Evolutionary conservation across 2,888 invertebrate species (phyloP).

Genomic region (Callyntrura sp.): DNA sequence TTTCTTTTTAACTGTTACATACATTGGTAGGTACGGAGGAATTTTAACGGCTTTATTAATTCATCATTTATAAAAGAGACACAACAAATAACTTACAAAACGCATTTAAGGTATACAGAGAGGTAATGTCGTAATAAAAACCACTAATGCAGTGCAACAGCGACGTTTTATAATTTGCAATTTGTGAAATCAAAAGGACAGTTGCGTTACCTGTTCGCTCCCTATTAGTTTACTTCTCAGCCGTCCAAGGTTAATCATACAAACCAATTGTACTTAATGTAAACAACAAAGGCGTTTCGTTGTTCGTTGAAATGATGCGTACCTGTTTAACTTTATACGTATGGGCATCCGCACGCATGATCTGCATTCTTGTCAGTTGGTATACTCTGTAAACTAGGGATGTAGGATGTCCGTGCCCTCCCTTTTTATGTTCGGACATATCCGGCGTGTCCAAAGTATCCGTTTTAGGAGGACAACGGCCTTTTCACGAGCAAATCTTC

Average conservation of each 20-base stretch:
- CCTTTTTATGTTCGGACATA: too few species aligned
- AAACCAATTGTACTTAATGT: slow-evolving; percentile 45
- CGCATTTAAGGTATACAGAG: neutral
- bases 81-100: neutral
- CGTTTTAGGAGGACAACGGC: too few species aligned
- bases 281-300: slow-evolving; percentile 26
- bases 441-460: too few species aligned
- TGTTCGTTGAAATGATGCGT: neutral
- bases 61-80: neutral
- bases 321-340: neutral
- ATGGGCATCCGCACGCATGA: neutral
- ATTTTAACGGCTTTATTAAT: neutral
- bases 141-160: neutral
- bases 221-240: slow-evolving; percentile 37
- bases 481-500: too few species aligned
- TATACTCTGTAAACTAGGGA: too few species aligned
- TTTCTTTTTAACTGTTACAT: too few species aligned
- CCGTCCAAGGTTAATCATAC: slow-evolving; percentile 66
- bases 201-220: slow-evolving; percentile 35
- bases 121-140: neutral
- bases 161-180: neutral
- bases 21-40: neutral
- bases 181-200: neutral
- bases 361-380: neutral
- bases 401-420: too few species aligned